phyloP scores from a whole-genome alignment of 2,797 vertebrate species.

The Sebastolobus altivelis region DNA sequence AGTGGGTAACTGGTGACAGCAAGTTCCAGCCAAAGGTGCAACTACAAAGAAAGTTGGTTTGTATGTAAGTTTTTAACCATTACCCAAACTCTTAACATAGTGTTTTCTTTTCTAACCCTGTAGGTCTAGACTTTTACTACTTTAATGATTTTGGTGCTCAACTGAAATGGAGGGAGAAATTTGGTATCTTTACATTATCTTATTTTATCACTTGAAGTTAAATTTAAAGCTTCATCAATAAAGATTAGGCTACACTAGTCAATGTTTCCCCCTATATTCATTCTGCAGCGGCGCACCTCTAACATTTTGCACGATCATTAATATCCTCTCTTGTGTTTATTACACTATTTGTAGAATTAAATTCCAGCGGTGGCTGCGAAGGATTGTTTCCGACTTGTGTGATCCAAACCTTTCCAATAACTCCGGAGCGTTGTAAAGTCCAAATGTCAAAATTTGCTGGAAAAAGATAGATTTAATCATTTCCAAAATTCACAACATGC shows the following conservation, averaged over 20 bases:
- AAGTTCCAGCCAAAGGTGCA: slow-evolving; percentile 25
- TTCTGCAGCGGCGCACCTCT: not conserved
- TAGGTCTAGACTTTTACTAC: not conserved
- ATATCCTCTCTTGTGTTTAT: not conserved
- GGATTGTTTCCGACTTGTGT: not conserved
- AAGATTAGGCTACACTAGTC: not conserved
- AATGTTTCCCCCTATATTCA: not conserved
- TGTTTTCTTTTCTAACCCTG: not conserved
- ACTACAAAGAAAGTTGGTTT: slow-evolving; percentile 26
- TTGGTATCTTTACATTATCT: not conserved
- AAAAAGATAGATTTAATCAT: not conserved
- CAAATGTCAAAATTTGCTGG: not conserved
- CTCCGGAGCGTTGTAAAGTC: not conserved
- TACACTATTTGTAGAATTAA: not conserved
- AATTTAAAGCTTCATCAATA: not conserved
- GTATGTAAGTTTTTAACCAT: not conserved
- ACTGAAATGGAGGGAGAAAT: not conserved
- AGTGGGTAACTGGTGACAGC: slow-evolving; percentile 24
- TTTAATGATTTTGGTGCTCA: not conserved
- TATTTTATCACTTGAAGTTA: not conserved
- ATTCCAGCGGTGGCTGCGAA: not conserved
- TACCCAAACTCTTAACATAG: not conserved
- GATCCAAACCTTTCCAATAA: not conserved
- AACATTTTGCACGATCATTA: not conserved
- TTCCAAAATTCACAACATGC: not conserved